phyloP scores from a whole-genome alignment of 2,797 vertebrate species.

The Pseudocheirus occidentalis region DNA sequence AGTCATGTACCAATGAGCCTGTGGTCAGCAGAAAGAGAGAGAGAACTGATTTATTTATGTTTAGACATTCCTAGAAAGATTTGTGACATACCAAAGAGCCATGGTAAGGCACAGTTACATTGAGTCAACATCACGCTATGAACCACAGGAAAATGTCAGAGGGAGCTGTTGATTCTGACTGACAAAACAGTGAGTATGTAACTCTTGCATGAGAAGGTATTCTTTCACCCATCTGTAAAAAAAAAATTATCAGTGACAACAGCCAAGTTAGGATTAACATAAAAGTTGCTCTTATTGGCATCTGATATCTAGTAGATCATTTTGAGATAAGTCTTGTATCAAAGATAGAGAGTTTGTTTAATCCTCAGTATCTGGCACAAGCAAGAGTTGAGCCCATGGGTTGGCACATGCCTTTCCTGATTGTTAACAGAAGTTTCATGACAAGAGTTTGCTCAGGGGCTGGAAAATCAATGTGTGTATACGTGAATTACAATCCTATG shows the following conservation, averaged over 20 bases:
- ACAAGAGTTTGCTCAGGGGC: not conserved
- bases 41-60: not conserved
- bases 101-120: not conserved
- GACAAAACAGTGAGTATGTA: rapidly evolving
- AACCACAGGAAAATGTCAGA: rapidly evolving
- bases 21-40: rapidly evolving
- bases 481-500: not conserved
- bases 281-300: not conserved
- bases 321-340: not conserved
- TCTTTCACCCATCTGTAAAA: not conserved
- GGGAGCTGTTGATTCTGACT: rapidly evolving
- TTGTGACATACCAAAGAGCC: rapidly evolving
- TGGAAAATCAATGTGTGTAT: not conserved
- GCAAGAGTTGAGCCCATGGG: not conserved
- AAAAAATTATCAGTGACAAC: not conserved
- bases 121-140: not conserved
- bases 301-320: not conserved
- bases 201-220: not conserved
- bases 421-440: not conserved
- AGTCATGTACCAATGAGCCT: rapidly evolving
- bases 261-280: not conserved
- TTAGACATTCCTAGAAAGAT: not conserved
- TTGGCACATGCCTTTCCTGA: not conserved
- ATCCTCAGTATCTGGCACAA: not conserved
- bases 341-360: not conserved